Conservation (phyloP, 2,113 vertebrate species). For the Nerophis lumbriciformis region DNA sequence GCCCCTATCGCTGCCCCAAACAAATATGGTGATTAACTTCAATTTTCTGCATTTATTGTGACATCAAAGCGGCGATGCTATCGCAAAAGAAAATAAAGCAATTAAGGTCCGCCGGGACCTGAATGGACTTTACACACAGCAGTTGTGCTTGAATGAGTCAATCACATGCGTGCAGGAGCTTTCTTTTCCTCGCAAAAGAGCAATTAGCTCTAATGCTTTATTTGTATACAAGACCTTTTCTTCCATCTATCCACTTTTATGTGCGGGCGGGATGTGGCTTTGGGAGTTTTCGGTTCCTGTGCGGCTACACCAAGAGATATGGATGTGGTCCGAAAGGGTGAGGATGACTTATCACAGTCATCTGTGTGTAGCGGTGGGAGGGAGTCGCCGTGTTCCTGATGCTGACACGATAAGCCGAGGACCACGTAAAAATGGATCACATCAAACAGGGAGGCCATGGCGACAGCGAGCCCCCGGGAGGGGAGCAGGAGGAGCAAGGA, state of each 20-base stretch:
- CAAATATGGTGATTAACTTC: conserved; percentile 77
- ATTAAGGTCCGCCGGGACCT: conserved; percentile 68
- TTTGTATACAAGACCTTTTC: conserved; percentile 76
- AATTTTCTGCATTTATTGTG: conserved; percentile 73
- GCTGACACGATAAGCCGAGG: conserved; percentile 51
- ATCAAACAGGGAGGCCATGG: conserved; percentile 51
- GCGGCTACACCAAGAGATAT: conserved; percentile 55
- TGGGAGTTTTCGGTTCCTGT: conserved; percentile 68
- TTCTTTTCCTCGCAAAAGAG: conserved; percentile 72
- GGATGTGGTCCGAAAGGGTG: conserved; percentile 49
- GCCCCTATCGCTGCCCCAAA: conserved; percentile 64
- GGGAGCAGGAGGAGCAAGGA: conserved; percentile 56
- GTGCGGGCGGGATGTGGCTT: conserved; percentile 62
- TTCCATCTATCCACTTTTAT: conserved; percentile 75
- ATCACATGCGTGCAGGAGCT: conserved; percentile 69
- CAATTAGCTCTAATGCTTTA: conserved; percentile 76
- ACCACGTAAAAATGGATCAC: conserved; percentile 61
- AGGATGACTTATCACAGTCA: conserved; percentile 62
- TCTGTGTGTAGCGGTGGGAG: conserved; percentile 70
- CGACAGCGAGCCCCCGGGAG: conserved; percentile 47
- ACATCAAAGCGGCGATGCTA: conserved; percentile 75
- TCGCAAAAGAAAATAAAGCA: conserved; percentile 72
- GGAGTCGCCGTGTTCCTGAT: conserved; percentile 61
- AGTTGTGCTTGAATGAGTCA: conserved; percentile 60
- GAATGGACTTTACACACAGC: conserved; percentile 64